Base-by-base conservation (phyloP, 37 sponge, comb jelly and placozoan genomes). In the Lycopodina hypogea region DNA sequence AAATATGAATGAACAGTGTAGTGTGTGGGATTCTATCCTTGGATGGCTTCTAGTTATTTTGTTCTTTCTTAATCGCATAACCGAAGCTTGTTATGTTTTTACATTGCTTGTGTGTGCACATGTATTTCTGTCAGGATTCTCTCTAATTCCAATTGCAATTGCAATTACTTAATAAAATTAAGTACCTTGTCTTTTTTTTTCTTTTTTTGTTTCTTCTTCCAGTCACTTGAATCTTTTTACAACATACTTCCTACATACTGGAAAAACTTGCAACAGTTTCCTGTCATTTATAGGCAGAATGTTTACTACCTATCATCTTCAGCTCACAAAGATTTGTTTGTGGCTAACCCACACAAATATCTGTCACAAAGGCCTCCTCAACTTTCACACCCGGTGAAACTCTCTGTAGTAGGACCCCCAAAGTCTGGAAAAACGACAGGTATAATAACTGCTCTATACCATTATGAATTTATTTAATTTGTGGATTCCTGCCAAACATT, bases 351-450 rank as follows among this genome's bases (percentile, higher is more conserved):
- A 21, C 59, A 86, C 22, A 64, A 32, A 19, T 97, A 87, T 68
- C 57, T 90, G n/a, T 30, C 38, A n/a, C 89, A 78, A 33, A 66
- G 70, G 0, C 38, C 88, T 42, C 93, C 95, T 67, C 77, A 82
- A 26, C 80, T 86, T 11, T 63, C 78, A 1, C 84, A 87, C 12
- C 98, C 95, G 17, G 65, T 92, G 21, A 82, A 81, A 41, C 77
- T 95, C 68, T 90, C 95, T 29, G 78, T 97, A 29, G 68, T 92
- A 55, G 98, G 98, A 29, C 95, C 95, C 33, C 95, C 98, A 0
- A 92, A 92, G 42, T 97, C 95, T 38, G 98, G 98, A 28, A 97
- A 97, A 78, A 78, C 95, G 8, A 84, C 87, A 86, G 84, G 96
- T 96, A 75, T 70, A 22, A 24, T 41, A 35, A 21, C 23, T 18